These are phyloP conservation scores for Oreonectes daqikongensis DNA, from an alignment of 2,797 vertebrate species.

Conservation along the genomic window DNA sequence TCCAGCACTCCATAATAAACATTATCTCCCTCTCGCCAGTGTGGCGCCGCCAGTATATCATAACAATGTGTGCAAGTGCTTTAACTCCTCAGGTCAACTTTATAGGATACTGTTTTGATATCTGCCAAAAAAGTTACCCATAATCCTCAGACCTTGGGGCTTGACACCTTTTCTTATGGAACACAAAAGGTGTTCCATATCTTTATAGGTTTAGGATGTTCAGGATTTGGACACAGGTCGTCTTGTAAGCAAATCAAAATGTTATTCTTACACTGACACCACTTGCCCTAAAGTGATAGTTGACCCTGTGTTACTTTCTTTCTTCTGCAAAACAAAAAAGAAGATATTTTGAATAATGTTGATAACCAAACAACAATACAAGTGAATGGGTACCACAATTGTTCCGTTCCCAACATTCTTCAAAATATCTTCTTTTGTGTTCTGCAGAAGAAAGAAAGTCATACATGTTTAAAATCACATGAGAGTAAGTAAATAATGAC, in stretches of 20 bases:
- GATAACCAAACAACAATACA: too few species aligned
- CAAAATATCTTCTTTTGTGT: too few species aligned
- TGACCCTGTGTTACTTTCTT: too few species aligned
- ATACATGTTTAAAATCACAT: too few species aligned
- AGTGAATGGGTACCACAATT: too few species aligned
- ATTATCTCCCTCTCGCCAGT: constrained; percentile 10
- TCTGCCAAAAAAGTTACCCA: background rate
- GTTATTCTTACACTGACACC: too few species aligned
- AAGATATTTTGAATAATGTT: too few species aligned
- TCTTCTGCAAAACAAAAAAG: too few species aligned
- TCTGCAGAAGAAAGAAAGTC: too few species aligned
- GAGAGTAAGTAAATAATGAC: too few species aligned
- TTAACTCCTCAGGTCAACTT: constrained; percentile 14
- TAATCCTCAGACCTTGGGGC: background rate
- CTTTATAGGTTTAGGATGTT: background rate
- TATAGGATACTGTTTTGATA: constrained; percentile 19
- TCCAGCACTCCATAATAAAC: constrained; percentile 21
- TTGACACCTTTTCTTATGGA: background rate
- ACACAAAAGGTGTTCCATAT: background rate
- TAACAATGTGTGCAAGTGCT: constrained; percentile 14
- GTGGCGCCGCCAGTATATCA: constrained; percentile 39
- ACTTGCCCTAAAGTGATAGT: too few species aligned
- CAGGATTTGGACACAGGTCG: background rate
- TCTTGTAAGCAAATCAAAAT: background rate
- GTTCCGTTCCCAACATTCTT: too few species aligned